Evolutionary conservation across 1,140 invertebrate species (phyloP).

Genomic region (Druon quercuslanigerum): DNA sequence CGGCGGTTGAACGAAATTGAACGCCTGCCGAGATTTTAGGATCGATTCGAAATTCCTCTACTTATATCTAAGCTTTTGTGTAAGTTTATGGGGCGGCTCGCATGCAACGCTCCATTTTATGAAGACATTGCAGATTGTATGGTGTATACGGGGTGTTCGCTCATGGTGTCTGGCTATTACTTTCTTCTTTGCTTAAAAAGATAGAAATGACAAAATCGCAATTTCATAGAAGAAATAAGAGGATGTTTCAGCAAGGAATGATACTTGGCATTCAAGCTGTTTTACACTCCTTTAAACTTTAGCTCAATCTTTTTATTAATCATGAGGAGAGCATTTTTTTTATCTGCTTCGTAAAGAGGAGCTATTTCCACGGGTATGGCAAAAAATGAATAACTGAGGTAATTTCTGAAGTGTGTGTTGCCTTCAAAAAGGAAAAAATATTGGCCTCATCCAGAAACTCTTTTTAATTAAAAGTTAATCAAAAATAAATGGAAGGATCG

Average conservation of each 20-base stretch:
- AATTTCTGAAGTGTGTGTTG: neutral
- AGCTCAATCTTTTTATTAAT: conserved; percentile 8
- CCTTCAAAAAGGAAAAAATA: neutral
- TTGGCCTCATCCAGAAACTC: neutral
- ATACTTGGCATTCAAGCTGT: neutral
- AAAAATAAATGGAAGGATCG: too few species aligned
- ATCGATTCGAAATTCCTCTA: conserved; percentile 10
- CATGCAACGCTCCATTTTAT: conserved; percentile 3
- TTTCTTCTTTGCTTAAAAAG: conserved; percentile 17
- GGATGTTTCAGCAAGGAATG: conserved; percentile 13
- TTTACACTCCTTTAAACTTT: conserved; percentile 1
- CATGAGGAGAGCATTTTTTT: conserved; percentile 1
- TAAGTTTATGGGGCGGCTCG: neutral
- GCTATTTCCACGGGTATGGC: neutral
- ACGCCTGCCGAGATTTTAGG: conserved; percentile 14
- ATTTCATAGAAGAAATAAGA: neutral
- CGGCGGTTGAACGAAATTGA: neutral
- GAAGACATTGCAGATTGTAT: conserved; percentile 8
- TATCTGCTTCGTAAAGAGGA: neutral
- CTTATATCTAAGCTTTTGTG: conserved; percentile 7
- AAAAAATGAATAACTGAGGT: neutral
- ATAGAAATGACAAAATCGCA: conserved; percentile 19
- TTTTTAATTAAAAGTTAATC: neutral
- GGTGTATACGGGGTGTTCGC: conserved; percentile 4
- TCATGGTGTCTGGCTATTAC: neutral